A percentile compares a stretch with the other conserved stretches of the same genome.
Evolutionary conservation across 2,113 vertebrate species (phyloP).

Genomic region (Percopsis transmontana): DNA sequence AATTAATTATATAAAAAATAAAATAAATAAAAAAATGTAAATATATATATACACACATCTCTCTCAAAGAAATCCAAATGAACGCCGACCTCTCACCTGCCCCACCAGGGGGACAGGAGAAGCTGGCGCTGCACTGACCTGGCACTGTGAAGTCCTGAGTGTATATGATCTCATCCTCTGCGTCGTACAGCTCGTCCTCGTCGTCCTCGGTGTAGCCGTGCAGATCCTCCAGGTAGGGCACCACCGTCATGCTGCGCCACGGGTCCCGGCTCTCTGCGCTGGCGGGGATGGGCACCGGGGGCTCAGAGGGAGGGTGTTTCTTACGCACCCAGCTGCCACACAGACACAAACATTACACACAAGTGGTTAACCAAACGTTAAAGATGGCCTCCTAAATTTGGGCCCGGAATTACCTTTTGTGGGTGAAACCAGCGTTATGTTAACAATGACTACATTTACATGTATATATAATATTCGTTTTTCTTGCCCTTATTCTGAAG

Average conservation of each 20-base stretch:
- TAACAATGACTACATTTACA: no score
- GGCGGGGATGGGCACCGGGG: slow-evolving; percentile 91
- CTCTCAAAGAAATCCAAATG: no score
- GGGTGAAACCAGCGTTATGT: no score
- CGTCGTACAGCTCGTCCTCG: slow-evolving; percentile 86
- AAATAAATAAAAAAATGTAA: no score
- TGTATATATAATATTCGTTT: no score
- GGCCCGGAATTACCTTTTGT: no score
- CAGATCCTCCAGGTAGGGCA: slow-evolving; percentile 97
- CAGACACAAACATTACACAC: not conserved
- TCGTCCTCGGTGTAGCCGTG: slow-evolving; percentile 88
- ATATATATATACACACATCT: no score
- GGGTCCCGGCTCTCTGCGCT: slow-evolving; percentile 89
- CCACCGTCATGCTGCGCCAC: slow-evolving; percentile 98
- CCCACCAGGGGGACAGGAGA: not conserved
- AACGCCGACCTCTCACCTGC: no score
- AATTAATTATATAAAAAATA: no score
- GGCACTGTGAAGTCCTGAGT: slow-evolving; percentile 99
- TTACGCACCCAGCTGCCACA: slow-evolving; percentile 92
- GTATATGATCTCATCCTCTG: slow-evolving; percentile 95
- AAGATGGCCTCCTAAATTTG: no score
- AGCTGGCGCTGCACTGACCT: slow-evolving; percentile 71
- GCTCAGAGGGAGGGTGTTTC: slow-evolving; percentile 93
- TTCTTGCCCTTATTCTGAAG: no score
- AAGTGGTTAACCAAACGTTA: not conserved